Percentiles rank a stretch among this genome's conserved stretches.
Evolutionary conservation across 2,888 invertebrate species (phyloP).

Genomic region (Venusia cambrica): DNA sequence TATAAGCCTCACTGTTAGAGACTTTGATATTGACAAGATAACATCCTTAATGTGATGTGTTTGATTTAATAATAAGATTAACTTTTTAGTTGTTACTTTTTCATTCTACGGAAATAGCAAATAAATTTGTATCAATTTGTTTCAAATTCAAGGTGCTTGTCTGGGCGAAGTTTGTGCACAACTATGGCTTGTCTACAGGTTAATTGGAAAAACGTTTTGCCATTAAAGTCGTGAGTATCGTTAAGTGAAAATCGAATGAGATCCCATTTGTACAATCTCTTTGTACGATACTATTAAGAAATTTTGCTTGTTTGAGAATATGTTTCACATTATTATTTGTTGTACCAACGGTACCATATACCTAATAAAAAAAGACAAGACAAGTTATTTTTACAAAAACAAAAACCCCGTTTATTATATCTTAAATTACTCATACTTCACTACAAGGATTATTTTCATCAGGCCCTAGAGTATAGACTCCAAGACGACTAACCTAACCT

Average conservation of each 20-base stretch:
- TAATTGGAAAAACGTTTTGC: conserved; percentile 13
- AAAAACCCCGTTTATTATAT: too few relatives aligned
- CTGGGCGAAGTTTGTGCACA: neutral
- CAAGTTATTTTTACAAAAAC: too few relatives aligned
- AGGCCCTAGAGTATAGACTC: too few relatives aligned
- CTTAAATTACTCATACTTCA: too few relatives aligned
- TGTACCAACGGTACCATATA: too few relatives aligned
- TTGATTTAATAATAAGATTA: conserved; percentile 82
- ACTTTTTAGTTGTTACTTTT: conserved; percentile 63
- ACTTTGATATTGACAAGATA: conserved; percentile 81
- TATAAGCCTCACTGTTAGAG: conserved; percentile 80
- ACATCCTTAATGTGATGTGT: conserved; percentile 83
- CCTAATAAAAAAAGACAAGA: too few relatives aligned
- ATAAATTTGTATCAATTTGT: conserved; percentile 45
- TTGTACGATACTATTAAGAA: conserved; percentile 9
- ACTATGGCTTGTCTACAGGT: conserved; percentile 1
- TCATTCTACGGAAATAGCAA: conserved; percentile 56
- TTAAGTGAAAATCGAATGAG: conserved; percentile 29
- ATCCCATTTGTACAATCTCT: conserved; percentile 27
- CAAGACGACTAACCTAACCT: too few relatives aligned
- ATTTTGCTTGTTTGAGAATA: conserved; percentile 1
- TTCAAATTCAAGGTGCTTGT: conserved; percentile 2
- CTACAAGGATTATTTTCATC: too few relatives aligned
- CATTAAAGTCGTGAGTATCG: conserved; percentile 9
- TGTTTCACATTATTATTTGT: too few relatives aligned